Base-by-base conservation (phyloP, 2,113 vertebrate species). In the Colinus virginianus region DNA sequence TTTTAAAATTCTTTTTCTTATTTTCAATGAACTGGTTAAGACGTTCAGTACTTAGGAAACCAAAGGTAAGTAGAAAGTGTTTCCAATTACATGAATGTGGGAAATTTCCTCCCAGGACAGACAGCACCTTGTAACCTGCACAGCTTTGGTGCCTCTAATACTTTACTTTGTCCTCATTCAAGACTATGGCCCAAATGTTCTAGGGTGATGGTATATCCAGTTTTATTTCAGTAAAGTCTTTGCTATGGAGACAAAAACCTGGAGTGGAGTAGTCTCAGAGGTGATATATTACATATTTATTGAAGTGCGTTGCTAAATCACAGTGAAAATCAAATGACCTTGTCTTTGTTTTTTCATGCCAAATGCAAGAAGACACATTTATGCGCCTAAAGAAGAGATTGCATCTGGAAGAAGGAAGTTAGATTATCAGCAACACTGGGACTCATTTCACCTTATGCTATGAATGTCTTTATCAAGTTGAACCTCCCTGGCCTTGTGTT, bases 401-500 rank as follows among this genome's bases (percentile, higher is more conserved):
- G 62, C 16, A 11, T 56, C 72, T 69, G 36, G 45, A 87, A 72
- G 38, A 86, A 77, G 83, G 67, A 69, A 77, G 6, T 62, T 32
- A 72, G 26, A 80, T 38, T 63, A 49, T 28, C 58, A 70, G 32
- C 55, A 34, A 63, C 13, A 3, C 68, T 67, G n/a, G 26, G 38
- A 77, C 32, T 59, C 1, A 0, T 20, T 6, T 59, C 32, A 16
- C 63, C 48, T 86, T 80, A 63, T 45, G 32, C 53, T 18, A 43
- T 51, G 46, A 40, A 7, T 81, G 76, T 74, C 55, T 71, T 88
- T 45, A 58, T n/a, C 49, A 92, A 71, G 19, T 15, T 59, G 42
- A 87, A 74, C 66, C 30, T 84, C 49, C 74, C 85, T 59, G 42
- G 42, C 76, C 34, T 93, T 84, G 72, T 25, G 26, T 72, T 95